These are phyloP conservation scores for Aplodontia rufa DNA, from an alignment of 2,113 vertebrate genomes.

Conservation along the genomic window DNA sequence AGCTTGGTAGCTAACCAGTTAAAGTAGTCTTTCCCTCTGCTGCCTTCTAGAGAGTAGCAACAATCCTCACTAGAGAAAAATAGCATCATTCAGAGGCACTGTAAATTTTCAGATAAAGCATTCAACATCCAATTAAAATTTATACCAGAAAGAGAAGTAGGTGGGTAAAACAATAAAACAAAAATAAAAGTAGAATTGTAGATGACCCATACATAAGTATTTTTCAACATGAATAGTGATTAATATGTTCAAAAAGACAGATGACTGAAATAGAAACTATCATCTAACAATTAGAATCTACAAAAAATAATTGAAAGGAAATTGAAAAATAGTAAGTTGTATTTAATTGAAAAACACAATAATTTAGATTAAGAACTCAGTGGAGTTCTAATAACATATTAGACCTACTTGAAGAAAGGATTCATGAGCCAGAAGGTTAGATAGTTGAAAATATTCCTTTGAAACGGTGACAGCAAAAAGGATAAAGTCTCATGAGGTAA, in stretches of 20 bases:
- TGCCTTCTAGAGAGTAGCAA: not conserved
- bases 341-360: not conserved
- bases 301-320: not conserved
- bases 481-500: not conserved
- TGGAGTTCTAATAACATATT: not conserved
- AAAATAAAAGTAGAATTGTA: not conserved
- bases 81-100: not conserved
- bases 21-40: not conserved
- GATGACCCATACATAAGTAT: not conserved
- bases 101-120: not conserved
- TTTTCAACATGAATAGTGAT: not conserved
- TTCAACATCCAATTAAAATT: not conserved
- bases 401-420: not conserved
- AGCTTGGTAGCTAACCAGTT: not conserved
- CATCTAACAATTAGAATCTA: not conserved
- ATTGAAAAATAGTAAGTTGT: not conserved
- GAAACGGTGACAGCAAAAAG: not conserved
- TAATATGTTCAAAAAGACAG: not conserved
- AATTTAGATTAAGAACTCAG: not conserved
- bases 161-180: not conserved
- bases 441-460: not conserved
- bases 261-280: not conserved
- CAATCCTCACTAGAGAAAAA: not conserved
- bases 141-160: not conserved
- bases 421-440: not conserved